Conservation (phyloP, 2,888 invertebrate genomes). For the Hybos culiciformis region DNA sequence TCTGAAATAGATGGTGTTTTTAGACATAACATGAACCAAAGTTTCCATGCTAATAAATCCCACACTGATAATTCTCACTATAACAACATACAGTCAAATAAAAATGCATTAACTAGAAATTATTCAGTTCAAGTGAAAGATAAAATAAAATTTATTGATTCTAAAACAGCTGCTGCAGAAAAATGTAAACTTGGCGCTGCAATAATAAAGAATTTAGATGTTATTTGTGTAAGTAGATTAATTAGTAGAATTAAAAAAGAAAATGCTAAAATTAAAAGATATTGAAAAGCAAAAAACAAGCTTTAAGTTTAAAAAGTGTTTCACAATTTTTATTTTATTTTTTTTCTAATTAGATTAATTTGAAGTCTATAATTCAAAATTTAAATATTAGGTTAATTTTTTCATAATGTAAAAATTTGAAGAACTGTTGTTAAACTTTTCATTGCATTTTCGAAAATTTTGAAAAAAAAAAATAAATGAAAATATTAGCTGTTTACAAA, state of each 20-base stretch:
- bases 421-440: no score
- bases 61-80: conserved; percentile 6
- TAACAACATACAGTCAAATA: not conserved
- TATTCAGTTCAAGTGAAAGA: not conserved
- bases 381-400: no score
- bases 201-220: conserved; percentile 22
- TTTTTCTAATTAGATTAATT: no score
- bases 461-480: no score
- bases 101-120: not conserved
- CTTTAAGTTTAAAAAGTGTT: no score
- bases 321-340: no score
- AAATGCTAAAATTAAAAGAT: no score
- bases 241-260: not conserved
- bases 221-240: conserved; percentile 28
- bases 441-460: no score
- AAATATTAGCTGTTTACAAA: no score
- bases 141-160: conserved; percentile 3
- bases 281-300: no score
- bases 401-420: no score
- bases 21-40: conserved; percentile 14
- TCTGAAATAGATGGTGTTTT: conserved; percentile 16
- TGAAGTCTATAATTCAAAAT: no score
- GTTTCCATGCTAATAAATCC: conserved; percentile 2
- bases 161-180: conserved; percentile 2
- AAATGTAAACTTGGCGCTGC: conserved; percentile 17